Evolutionary conservation across 2,797 vertebrate species (phyloP), one percentile per base, ranked within the genome.

Genomic region (Heterohyrax brucei): DNA sequence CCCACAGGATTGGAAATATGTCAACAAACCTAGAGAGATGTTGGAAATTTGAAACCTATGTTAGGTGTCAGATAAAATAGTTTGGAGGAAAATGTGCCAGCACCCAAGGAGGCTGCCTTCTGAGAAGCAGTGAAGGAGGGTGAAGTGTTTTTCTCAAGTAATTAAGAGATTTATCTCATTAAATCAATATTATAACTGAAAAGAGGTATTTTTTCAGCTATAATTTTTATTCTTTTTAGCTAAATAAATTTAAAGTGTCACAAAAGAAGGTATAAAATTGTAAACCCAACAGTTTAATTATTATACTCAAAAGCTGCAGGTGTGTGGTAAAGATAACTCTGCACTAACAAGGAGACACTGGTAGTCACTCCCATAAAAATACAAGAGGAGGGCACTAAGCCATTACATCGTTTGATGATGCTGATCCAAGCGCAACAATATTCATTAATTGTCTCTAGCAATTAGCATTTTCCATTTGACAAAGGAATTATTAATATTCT

Each of bases 11-110:
- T 28, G 92, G 76, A 97, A 97, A 95, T 19, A 87, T 13, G 21
- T 86, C 89, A 95, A 62, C 95, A 97, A 97, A 97, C 72, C 64
- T 95, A 85, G 30, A 87, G 79, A 89, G 53, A 77, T 93, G 26
- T 97, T 91, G 78, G 33, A 56, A 82, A 80, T 96, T 28, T 81
- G 46, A 93, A 68, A 56, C 56, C 94, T 87, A 19, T 96, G 28
- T 64, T 95, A 97, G 14, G n/a, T 94, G 44, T 96, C 77, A 33
- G 66, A 79, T n/a, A 61, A 73, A 94, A 96, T 5, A 76, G 3
- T 33, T 24, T 44, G 77, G 21, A 87, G 28, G 24, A 76, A 95
- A 95, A 94, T 89, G 72, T 3, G 50, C 2, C 82, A 59, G 28
- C 0, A 84, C 87, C 8, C 46, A 24, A 83, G 44, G 79, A 93